Conservation (phyloP, 2,888 invertebrate genomes). For the Eilema griseolum region DNA sequence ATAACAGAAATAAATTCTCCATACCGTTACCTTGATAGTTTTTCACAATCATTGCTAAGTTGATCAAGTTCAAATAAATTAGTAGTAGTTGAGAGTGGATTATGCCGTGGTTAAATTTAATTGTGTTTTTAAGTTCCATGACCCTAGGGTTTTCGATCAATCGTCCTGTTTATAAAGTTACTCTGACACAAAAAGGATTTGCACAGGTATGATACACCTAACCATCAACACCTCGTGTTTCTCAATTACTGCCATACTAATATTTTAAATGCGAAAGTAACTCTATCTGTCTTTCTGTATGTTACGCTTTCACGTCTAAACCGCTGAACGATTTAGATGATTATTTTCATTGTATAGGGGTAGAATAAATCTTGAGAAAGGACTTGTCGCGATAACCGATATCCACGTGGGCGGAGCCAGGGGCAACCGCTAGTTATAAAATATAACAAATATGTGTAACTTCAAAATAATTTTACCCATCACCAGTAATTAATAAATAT, state of each 20-base stretch:
- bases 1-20: background rate
- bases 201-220: conserved; percentile 85
- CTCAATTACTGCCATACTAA: too few relatives aligned
- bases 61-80: background rate
- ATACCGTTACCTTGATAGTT: background rate
- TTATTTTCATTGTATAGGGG: too few relatives aligned
- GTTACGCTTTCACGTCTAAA: too few relatives aligned
- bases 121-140: conserved; percentile 53
- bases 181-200: conserved; percentile 89
- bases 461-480: too few relatives aligned
- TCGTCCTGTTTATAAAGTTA: conserved; percentile 86
- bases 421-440: too few relatives aligned
- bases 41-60: background rate
- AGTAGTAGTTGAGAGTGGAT: conserved; percentile 6
- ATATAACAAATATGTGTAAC: too few relatives aligned
- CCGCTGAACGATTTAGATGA: too few relatives aligned
- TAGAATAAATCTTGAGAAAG: too few relatives aligned
- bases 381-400: too few relatives aligned
- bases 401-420: too few relatives aligned
- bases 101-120: conserved; percentile 50
- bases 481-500: background rate
- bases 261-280: too few relatives aligned
- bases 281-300: too few relatives aligned
- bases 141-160: conserved; percentile 63
- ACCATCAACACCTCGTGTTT: background rate